Base-by-base conservation (phyloP, 2,113 vertebrate genomes). In the Mastomys natalensis region DNA sequence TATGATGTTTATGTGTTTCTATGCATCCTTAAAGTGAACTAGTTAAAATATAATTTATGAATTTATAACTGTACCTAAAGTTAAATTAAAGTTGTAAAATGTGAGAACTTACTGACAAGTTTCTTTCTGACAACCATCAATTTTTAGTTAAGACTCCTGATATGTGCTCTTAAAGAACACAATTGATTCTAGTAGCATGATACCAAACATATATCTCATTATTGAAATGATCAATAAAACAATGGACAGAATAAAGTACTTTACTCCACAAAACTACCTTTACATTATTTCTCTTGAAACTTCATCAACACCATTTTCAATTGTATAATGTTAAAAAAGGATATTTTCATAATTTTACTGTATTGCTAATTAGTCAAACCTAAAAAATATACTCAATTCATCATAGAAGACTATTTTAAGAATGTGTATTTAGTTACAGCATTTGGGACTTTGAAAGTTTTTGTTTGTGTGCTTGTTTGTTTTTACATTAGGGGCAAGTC, bases 21-120 rank as follows among this genome's bases (percentile, higher is more conserved):
- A 78, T 70, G 58, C 5, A 60, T 93, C 72, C 66, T 77, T 66
- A 87, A 85, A 74, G 55, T 55, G 74, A 92, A 77, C 21, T 74
- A 87, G 40, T 88, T 92, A 90, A 95, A 62, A 80, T 72, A 84
- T 81, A 93, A 58, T 55, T 40, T 77, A 89, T 90, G 6, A 51
- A 58, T 3, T 90, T 3, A 5, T 86, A 73, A 37, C 16, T 72
- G 7, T 58, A 64, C 26, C 55, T 72, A 84, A 19, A 11, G 1
- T 81, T 51, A 88, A 94, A 88, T 92, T 92, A 72, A 90, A 93
- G 55, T 31, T 34, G 22, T 82, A 78, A 89, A 73, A 64, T 86
- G 1, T 66, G 77, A 45, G 34, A 43, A 1, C 0, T 53, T 90
- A 10, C 68, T 95, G 10, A 77, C 5, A 10, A 81, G 10, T 70